These are phyloP conservation scores for Aethes cnicana DNA, from an alignment of 2,888 invertebrate genomes.

Conservation along the genomic window DNA sequence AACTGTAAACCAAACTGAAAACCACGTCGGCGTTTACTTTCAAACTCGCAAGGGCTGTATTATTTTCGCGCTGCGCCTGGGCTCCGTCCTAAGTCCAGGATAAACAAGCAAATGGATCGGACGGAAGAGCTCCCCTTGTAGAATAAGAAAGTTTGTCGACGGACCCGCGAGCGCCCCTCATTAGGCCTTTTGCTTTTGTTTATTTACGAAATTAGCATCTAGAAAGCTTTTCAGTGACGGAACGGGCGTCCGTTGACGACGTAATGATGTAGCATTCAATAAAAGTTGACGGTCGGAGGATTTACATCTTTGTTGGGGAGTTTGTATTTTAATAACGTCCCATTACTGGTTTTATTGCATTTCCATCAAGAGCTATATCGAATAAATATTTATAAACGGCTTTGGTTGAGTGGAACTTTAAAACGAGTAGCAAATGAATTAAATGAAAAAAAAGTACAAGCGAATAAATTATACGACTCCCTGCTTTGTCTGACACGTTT, in stretches of 20 bases:
- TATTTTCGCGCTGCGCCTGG: constrained; percentile 48
- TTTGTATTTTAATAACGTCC: constrained; percentile 42
- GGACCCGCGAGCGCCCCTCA: constrained; percentile 68
- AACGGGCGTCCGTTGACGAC: constrained; percentile 52
- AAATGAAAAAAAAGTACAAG: constrained; percentile 1
- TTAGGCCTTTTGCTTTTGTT: constrained; percentile 76
- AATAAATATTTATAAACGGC: constrained; percentile 5
- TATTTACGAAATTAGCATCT: constrained; percentile 77
- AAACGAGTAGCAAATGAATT: background rate
- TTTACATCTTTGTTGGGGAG: constrained; percentile 46
- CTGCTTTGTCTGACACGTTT: constrained; percentile 15
- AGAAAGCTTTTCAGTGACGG: constrained; percentile 62
- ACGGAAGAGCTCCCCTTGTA: constrained; percentile 67
- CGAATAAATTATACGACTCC: constrained; percentile 13
- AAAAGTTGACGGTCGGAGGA: constrained; percentile 46
- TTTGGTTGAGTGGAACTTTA: background rate
- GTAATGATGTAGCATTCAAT: constrained; percentile 64
- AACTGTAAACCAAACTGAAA: constrained; percentile 45
- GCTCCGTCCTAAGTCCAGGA: constrained; percentile 64
- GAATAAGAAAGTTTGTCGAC: constrained; percentile 76
- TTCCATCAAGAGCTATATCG: constrained; percentile 5
- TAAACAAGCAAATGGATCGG: constrained; percentile 78
- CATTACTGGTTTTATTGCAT: constrained; percentile 30
- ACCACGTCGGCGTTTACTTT: constrained; percentile 36
- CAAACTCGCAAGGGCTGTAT: constrained; percentile 34